phyloP scores from a whole-genome alignment of 2,888 invertebrate species.

The Strigamia transsilvanica region DNA sequence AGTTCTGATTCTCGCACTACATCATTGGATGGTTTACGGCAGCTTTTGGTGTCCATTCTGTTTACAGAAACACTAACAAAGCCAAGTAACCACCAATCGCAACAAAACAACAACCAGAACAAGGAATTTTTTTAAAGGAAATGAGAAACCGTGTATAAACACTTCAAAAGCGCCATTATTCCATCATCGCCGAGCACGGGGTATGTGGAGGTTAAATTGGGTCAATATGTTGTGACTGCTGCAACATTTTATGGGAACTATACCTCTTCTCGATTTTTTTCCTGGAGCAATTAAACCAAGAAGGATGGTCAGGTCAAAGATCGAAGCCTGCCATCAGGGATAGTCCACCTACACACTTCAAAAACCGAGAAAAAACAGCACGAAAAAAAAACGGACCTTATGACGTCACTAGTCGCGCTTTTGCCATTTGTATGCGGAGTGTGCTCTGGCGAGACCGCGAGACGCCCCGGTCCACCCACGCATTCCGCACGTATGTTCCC shows the following conservation, averaged over 20 bases:
- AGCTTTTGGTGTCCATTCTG: no score
- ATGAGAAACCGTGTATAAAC: no score
- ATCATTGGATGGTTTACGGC: no score
- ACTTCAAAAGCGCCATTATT: no score
- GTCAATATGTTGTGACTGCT: not conserved
- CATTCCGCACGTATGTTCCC: not conserved
- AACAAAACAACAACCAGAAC: no score
- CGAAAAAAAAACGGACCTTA: not conserved
- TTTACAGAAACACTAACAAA: no score
- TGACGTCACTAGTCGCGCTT: not conserved
- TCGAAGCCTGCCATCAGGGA: not conserved
- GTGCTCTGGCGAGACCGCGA: not conserved
- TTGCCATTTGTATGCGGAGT: not conserved
- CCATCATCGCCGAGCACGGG: no score
- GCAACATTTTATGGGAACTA: not conserved
- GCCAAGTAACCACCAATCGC: no score
- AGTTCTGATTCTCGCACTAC: no score
- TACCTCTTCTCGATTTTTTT: not conserved
- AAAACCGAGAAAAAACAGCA: no score
- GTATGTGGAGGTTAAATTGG: not conserved
- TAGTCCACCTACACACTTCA: not conserved
- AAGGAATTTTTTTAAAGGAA: no score
- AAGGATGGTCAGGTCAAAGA: conserved; percentile 2
- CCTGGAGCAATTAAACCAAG: not conserved
- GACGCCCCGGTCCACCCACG: not conserved